A percentile compares a stretch with the other conserved stretches of the same genome.
These are phyloP conservation scores for Petrocephalus microphthalmus DNA, from an alignment of 2,113 vertebrate genomes.

Conservation along the genomic window DNA sequence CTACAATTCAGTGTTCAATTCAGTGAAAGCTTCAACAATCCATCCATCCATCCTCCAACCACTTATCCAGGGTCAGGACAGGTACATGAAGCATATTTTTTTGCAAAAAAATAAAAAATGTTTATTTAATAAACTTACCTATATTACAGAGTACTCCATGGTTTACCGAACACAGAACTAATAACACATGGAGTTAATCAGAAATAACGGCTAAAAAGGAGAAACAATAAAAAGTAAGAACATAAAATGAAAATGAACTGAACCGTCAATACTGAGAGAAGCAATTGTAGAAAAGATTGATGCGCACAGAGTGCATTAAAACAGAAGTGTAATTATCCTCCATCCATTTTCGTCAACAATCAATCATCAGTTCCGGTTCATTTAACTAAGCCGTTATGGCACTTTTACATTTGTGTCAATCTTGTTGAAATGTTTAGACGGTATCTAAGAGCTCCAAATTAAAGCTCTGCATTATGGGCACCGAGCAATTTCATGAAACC, in stretches of 20 bases:
- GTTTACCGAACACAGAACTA: neutral
- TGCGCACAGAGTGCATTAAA: neutral
- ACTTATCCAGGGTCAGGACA: neutral
- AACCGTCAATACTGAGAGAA: neutral
- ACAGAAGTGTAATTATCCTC: slow-evolving; percentile 6
- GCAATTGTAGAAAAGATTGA: neutral
- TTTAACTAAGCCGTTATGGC: neutral
- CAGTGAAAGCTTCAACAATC: neutral
- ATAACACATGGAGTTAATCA: neutral
- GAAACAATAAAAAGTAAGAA: neutral
- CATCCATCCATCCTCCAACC: neutral
- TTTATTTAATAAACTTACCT: neutral
- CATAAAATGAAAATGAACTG: neutral
- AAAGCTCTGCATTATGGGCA: neutral
- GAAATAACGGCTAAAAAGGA: neutral
- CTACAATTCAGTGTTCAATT: too few relatives aligned
- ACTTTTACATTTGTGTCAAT: neutral
- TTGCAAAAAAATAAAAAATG: neutral
- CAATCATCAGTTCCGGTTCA: neutral
- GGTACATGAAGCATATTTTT: neutral
- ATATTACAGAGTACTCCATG: neutral
- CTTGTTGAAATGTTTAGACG: neutral
- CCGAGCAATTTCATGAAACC: neutral
- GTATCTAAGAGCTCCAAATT: neutral
- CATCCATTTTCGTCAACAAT: neutral